Conservation (phyloP, 2,888 invertebrate genomes). For the Gasteruption jaculator region DNA sequence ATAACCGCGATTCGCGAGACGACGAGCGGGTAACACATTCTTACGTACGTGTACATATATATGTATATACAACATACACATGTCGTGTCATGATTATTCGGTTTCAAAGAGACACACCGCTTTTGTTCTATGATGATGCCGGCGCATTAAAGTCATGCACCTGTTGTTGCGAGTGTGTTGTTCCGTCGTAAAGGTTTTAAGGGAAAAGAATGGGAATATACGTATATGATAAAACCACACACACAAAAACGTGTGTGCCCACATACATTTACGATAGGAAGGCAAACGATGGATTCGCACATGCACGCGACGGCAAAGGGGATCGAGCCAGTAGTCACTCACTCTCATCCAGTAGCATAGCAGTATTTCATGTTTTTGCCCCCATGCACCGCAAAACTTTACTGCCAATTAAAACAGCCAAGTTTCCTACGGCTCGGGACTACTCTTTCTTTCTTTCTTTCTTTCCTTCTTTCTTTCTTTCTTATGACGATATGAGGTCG, state of each 20-base stretch:
- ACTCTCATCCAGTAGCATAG: slow-evolving; percentile 31
- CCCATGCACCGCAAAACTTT: slow-evolving; percentile 35
- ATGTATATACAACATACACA: no score
- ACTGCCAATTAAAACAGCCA: slow-evolving; percentile 44
- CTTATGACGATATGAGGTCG: slow-evolving; percentile 16
- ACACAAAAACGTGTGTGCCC: no score
- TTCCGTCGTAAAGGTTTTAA: no score
- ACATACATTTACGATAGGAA: no score
- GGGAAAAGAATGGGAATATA: no score
- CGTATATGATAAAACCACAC: no score
- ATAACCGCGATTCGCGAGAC: no score
- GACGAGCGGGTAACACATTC: no score
- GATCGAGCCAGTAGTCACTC: slow-evolving; percentile 22
- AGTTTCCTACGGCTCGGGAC: slow-evolving; percentile 19
- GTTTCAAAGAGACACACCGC: slow-evolving; percentile 27
- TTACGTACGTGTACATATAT: no score
- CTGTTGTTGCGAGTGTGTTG: no score
- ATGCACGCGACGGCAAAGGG: no score
- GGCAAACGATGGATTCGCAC: no score
- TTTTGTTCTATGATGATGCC: slow-evolving; percentile 31
- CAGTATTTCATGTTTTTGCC: slow-evolving; percentile 43
- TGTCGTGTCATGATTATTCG: slow-evolving; percentile 5
- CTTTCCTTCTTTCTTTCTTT: not conserved
- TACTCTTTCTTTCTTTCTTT: slow-evolving; percentile 13
- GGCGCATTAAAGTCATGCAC: slow-evolving; percentile 40